A percentile compares a stretch with the other conserved stretches of the same genome.
phyloP scores from a whole-genome alignment of 2,113 vertebrate species.

The Rhipidura dahli region DNA sequence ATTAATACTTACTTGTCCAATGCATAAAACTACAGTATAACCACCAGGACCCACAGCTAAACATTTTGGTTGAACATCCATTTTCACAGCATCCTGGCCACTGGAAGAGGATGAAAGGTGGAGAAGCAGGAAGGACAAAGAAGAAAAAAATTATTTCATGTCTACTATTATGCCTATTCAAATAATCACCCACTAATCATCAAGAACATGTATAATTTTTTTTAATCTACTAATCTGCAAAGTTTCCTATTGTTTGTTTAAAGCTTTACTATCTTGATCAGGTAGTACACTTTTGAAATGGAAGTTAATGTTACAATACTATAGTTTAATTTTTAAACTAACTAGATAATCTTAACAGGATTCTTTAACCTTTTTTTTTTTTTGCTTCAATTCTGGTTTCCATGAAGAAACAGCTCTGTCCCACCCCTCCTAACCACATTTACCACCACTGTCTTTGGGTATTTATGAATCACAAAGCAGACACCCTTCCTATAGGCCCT shows the following conservation, averaged over 20 bases:
- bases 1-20: slow-evolving; percentile 81
- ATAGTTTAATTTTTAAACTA: neutral
- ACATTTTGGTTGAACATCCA: slow-evolving; percentile 91
- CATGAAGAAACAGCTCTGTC: neutral
- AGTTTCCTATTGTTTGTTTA: neutral
- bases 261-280: neutral
- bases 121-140: neutral
- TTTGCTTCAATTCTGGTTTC: neutral
- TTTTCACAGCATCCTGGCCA: slow-evolving; percentile 87
- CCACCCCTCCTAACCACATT: neutral
- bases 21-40: slow-evolving; percentile 84
- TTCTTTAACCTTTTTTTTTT: neutral
- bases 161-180: neutral
- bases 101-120: slow-evolving; percentile 30
- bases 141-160: neutral
- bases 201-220: neutral
- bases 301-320: neutral
- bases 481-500: neutral
- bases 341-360: neutral
- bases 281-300: neutral
- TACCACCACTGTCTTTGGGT: neutral
- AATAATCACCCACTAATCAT: neutral
- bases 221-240: neutral
- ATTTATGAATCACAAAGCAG: neutral
- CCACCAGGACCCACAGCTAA: slow-evolving; percentile 82